Conservation (phyloP, 2,797 vertebrate genomes). For the Tenualosa thibaudeaui region DNA sequence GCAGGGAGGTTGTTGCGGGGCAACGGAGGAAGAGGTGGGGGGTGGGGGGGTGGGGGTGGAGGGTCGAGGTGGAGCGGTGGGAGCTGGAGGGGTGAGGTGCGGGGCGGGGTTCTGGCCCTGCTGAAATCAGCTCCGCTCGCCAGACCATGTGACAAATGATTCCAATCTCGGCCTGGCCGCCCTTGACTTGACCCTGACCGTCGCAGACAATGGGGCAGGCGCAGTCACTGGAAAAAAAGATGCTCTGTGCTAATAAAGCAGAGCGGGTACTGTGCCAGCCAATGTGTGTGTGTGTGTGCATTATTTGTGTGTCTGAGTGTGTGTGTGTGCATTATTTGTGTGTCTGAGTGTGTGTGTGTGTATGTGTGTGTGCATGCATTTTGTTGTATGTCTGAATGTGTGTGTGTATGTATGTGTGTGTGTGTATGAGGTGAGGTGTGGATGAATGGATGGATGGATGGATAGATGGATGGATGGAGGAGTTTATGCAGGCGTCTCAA, state of each 20-base stretch:
- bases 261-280: conserved; percentile 65
- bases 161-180: conserved; percentile 96
- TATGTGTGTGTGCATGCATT: no score
- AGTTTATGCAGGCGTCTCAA: conserved; percentile 61
- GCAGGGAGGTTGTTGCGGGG: background rate
- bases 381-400: no score
- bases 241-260: conserved; percentile 99
- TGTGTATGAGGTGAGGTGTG: conserved; percentile 36
- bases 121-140: conserved; percentile 93
- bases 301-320: no score
- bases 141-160: conserved; percentile 99
- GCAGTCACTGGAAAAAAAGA: conserved; percentile 96
- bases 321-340: no score
- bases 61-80: background rate
- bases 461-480: conserved; percentile 70
- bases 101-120: conserved; percentile 73
- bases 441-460: conserved; percentile 55
- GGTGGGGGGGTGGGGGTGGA: background rate
- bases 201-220: conserved; percentile 96
- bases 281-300: background rate
- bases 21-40: background rate
- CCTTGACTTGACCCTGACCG: conserved; percentile 99
- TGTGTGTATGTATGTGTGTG: background rate
- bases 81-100: background rate
- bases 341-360: no score